Evolutionary conservation across 2,888 invertebrate species (phyloP), one percentile per base, ranked within the genome.

Genomic region (Sarcophaga carnaria): DNA sequence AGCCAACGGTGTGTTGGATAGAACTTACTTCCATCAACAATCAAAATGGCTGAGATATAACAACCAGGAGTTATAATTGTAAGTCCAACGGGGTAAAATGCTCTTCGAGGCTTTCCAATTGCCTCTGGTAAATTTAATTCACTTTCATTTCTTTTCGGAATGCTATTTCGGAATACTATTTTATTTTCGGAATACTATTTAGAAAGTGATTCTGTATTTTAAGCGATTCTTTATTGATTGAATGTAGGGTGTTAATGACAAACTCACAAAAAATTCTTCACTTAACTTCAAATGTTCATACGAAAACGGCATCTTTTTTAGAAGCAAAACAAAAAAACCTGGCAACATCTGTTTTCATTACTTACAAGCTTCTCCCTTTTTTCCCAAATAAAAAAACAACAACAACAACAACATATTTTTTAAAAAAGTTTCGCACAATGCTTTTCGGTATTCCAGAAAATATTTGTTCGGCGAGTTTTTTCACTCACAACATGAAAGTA

Each of bases 341-440:
- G 74, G 80, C 63, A 86, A 83, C 86, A 83, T 83, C 86, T 86
- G 86, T 76, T 86, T 80, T 77, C 77, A 83, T 83, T 80, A 66
- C 27, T 27, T 11, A 47, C 49, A 74, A 4, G 37, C 37, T 60
- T 62, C 6, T 63, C 10, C 0, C 14, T 22, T 59, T 64, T n/a
- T 72, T 45, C 3, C 6, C 37, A n/a, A n/a, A 3, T 62, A 47
- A 20, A n/a, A 76, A 64, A 69, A 49, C 17, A 49, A 14, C 8
- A 11, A 60, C 12, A 54, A 54, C 37, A 37, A 1, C 27, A 27
- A 27, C 6, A 6, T 27, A 27, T 37, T 37, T 37, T 37, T 8
- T 3, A 2, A 37, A 37, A 10, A 37, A 37, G 10, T 37, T 37
- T 37, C 8, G 20, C 37, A 37, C 60, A 45, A 64, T 25, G 12